Evolutionary conservation across 2,888 invertebrate genomes (phyloP), one percentile per base, ranked within the genome.

Genomic region (Yponomeuta plumbellus): DNA sequence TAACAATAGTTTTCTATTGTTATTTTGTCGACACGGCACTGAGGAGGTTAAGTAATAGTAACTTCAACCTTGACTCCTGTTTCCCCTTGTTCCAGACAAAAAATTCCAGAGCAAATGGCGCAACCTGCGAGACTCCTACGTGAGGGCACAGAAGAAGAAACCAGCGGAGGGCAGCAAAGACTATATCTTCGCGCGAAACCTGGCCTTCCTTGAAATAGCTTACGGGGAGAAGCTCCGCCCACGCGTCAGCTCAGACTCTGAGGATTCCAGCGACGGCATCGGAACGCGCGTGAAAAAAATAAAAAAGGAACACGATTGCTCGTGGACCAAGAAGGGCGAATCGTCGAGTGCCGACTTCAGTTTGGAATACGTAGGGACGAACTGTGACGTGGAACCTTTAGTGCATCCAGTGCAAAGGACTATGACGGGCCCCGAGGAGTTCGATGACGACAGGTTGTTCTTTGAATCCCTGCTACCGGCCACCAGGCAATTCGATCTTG

Each of bases 91-190:
- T 77, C n/a, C 83, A 88, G 87, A 76, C 74, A 83, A 80, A 72
- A 87, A 82, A 73, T 74, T 88, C 4, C 76, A 84, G 68, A 75
- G 78, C 73, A 88, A 87, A 80, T 88, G 88, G 88, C 80, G 88
- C n/a, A 87, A 87, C 73, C 81, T 88, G 62, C 76, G 86, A n/a
- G 88, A 88, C 70, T 82, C 85, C 1, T 88, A 80, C 74, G 88
- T 86, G 23, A 78, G 88, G n/a, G 76, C 81, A 69, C 67, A 76
- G 8, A 83, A 79, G 68, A 73, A 76, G 26, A 76, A 75, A 39
- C 76, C 76, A 66, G 75, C 73, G 17, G 23, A 22, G 22, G 59
- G 59, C 59, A 65, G 69, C 23, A 82, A 80, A 70, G 77, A 74
- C 1, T 88, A 87, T 69, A 76, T 84, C 68, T 84, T 87, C 75